Percentiles rank a stretch among this genome's conserved stretches.
Evolutionary conservation across 1,140 invertebrate genomes (phyloP).

Genomic region (Drosophila mojavensis): DNA sequence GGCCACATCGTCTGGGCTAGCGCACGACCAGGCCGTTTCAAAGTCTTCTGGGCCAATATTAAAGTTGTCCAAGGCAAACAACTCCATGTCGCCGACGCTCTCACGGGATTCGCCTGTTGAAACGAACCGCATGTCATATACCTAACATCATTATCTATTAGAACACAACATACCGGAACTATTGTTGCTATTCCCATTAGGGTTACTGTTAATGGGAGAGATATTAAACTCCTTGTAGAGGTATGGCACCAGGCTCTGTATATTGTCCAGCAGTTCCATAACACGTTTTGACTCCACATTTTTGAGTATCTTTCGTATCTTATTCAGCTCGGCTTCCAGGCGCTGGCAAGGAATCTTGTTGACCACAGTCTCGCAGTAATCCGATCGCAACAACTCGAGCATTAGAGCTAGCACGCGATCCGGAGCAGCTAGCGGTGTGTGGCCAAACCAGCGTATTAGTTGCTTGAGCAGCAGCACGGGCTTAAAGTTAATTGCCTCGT

Average conservation of each 20-base stretch:
- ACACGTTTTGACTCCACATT: conserved; percentile 9
- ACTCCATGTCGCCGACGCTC: conserved; percentile 1
- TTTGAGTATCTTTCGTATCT: conserved; percentile 50
- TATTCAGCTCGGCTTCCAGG: conserved; percentile 54
- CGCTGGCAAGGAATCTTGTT: conserved; percentile 52
- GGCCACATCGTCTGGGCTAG: conserved; percentile 49
- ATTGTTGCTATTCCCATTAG: background rate
- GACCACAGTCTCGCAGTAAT: conserved; percentile 45
- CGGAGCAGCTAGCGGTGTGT: conserved; percentile 33
- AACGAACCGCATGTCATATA: background rate
- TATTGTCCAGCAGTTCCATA: conserved; percentile 52
- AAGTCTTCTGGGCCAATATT: conserved; percentile 36
- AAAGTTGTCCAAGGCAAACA: conserved; percentile 9
- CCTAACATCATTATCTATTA: too few species aligned
- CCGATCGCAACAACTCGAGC: conserved; percentile 61
- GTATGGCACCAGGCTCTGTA: conserved; percentile 6
- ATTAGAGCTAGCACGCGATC: conserved; percentile 66
- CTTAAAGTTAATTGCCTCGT: conserved; percentile 56
- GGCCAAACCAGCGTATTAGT: conserved; percentile 76
- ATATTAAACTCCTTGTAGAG: conserved; percentile 16
- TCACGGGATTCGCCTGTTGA: background rate
- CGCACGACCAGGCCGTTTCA: conserved; percentile 60
- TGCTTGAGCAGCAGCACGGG: conserved; percentile 67
- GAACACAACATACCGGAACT: conserved; percentile 13
- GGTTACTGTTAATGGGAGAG: background rate